phyloP scores from a whole-genome alignment of 2,888 invertebrate species.

The Cordylochernes scorpioides region DNA sequence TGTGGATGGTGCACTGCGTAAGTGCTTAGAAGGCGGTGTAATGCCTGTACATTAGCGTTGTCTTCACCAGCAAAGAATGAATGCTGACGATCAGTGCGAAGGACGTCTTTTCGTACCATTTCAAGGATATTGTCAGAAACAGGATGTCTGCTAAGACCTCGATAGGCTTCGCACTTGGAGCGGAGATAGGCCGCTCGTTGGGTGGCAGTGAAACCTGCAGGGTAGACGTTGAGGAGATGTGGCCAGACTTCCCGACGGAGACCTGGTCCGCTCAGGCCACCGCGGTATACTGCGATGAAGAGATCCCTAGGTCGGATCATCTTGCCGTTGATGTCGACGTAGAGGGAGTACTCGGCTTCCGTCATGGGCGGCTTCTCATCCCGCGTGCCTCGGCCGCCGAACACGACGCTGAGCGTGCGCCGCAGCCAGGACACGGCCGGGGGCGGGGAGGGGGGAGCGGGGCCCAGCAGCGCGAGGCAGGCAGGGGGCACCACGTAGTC shows the following conservation, averaged over 20 bases:
- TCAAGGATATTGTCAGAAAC: no score
- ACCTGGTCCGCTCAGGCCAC: slow-evolving; percentile 75
- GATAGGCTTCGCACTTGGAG: slow-evolving; percentile 62
- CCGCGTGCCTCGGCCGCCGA: neutral
- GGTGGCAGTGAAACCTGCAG: slow-evolving; percentile 61
- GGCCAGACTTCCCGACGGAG: slow-evolving; percentile 71
- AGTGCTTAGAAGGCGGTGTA: slow-evolving; percentile 84
- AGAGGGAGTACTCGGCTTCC: slow-evolving; percentile 64
- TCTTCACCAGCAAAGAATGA: slow-evolving; percentile 82
- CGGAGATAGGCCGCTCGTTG: slow-evolving; percentile 87
- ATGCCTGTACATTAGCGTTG: slow-evolving; percentile 70
- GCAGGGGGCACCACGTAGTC: no score
- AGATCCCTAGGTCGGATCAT: slow-evolving; percentile 56
- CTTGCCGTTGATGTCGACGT: slow-evolving; percentile 66
- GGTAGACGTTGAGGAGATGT: slow-evolving; percentile 79
- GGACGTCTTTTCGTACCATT: slow-evolving; percentile 88
- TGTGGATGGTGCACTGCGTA: slow-evolving; percentile 83
- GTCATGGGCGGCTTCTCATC: slow-evolving; percentile 35
- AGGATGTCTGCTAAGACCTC: slow-evolving; percentile 46
- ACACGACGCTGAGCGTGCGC: slow-evolving; percentile 4
- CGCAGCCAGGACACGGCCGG: no score
- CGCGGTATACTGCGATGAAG: slow-evolving; percentile 64
- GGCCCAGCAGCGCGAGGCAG: no score
- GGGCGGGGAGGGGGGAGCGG: no score
- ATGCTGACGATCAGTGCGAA: slow-evolving; percentile 75